Evolutionary conservation across 1,140 invertebrate species (phyloP), one percentile per base, ranked within the genome.

Genomic region (Cyclargus thomasi): DNA sequence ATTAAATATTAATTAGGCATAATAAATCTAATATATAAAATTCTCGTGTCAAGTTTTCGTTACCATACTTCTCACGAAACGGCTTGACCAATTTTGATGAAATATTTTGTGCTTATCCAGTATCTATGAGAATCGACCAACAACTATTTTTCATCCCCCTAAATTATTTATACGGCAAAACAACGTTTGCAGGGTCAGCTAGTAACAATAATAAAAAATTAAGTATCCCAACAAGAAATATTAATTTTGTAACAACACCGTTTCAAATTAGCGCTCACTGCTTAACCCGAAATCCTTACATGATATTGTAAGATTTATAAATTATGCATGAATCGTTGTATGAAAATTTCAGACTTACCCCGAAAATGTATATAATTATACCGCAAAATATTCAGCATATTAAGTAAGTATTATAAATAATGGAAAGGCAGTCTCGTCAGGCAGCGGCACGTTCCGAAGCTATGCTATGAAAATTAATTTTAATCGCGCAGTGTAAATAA

Each of bases 391-490:
- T 75, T 79, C 76, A 80, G 71, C 73, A 76, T 72, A 77, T 75
- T 75, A 84, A 85, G 84, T 83, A 82, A 82, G 82, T 77, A 75
- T 79, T 78, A 79, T 77, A 85, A 70, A 85, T 83, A 85, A 84
- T 80, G 78, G 78, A 72, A 64, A 71, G 65, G 65, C 68, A 76
- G 72, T 70, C 70, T 63, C 75, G 78, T 70, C 68, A 62, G 59
- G 29, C 64, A 69, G 75, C 65, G 70, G 65, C 71, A 70, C 75
- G 80, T 81, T 81, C 78, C 79, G 79, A 82, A 78, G 79, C 78
- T 75, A 81, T 69, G 66, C 70, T 85, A 82, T 81, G 84, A 89
- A 89, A 89, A 87, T 86, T 84, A 89, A 89, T 85, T 84, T 87
- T 84, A 87, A 87, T 87, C 81, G 76, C 77, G 75, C 79, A 75